Evolutionary conservation across 2,797 vertebrate species (phyloP).

Genomic region (Adrianichthys oophorus): DNA sequence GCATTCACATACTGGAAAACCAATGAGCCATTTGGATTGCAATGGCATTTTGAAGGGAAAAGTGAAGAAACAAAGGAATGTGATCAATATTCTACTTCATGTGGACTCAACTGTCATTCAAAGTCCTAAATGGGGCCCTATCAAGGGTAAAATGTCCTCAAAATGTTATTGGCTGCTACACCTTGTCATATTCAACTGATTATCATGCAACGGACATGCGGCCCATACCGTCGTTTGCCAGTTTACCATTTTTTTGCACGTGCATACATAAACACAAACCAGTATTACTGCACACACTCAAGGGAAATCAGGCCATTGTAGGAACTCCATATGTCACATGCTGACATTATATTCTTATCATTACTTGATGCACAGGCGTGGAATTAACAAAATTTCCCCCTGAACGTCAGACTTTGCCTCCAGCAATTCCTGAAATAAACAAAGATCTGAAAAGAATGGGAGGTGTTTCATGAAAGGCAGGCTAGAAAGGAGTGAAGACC

Average conservation of each 20-base stretch:
- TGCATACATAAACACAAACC: slow-evolving; percentile 17
- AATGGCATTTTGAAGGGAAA: slow-evolving; percentile 32
- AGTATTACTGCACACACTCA: slow-evolving; percentile 25
- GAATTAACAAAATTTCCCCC: slow-evolving; percentile 51
- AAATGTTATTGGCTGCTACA: slow-evolving; percentile 21
- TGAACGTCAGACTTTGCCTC: slow-evolving; percentile 24
- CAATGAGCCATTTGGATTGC: slow-evolving; percentile 36
- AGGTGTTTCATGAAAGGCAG: slow-evolving; percentile 5
- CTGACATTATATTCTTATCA: slow-evolving; percentile 60
- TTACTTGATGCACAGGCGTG: slow-evolving; percentile 46
- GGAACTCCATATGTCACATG: slow-evolving; percentile 53
- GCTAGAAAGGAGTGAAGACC: slow-evolving; percentile 13
- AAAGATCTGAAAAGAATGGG: slow-evolving; percentile 32
- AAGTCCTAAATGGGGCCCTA: slow-evolving; percentile 8
- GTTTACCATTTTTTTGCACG: slow-evolving; percentile 6
- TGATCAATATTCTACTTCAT: slow-evolving; percentile 30
- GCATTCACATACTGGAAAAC: neutral
- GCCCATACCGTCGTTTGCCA: slow-evolving; percentile 10
- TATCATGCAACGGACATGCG: slow-evolving; percentile 31
- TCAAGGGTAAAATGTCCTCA: slow-evolving; percentile 9
- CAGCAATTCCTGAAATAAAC: slow-evolving; percentile 42
- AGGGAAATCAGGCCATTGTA: slow-evolving; percentile 51
- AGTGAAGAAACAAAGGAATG: slow-evolving; percentile 6
- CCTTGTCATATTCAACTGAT: slow-evolving; percentile 17
- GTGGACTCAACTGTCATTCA: slow-evolving; percentile 8